Percentiles rank a stretch among this genome's conserved stretches.
Conservation (phyloP, 1,140 invertebrate species). For the Pomacea maculata region DNA sequence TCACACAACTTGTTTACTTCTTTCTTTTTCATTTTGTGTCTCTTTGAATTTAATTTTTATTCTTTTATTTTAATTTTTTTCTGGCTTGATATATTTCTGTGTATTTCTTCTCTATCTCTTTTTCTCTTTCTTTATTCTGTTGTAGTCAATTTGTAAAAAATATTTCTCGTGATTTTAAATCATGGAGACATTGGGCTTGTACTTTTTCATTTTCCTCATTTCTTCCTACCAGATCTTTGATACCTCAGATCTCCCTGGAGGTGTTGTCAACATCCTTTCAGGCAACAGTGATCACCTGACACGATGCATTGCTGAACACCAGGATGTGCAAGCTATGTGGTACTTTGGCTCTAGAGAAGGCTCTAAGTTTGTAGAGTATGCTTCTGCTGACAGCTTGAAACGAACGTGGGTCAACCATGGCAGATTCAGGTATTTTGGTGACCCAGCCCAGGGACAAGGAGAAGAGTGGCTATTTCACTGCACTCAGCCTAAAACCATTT, state of each 20-base stretch:
- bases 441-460: slow-evolving; percentile 60
- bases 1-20: no score
- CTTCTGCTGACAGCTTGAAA: slow-evolving; percentile 65
- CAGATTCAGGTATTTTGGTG: slow-evolving; percentile 50
- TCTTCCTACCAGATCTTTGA: slow-evolving; percentile 66
- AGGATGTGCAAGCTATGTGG: slow-evolving; percentile 67
- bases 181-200: no score
- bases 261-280: slow-evolving; percentile 69
- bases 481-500: slow-evolving; percentile 67
- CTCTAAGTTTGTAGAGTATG: slow-evolving; percentile 65
- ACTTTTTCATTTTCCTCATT: not conserved
- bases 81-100: no score
- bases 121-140: no score
- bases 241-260: slow-evolving; percentile 68
- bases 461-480: slow-evolving; percentile 67
- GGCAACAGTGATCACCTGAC: slow-evolving; percentile 66
- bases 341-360: slow-evolving; percentile 63
- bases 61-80: no score
- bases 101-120: no score
- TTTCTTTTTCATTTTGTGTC: no score
- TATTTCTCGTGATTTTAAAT: no score
- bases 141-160: no score
- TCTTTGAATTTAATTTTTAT: no score
- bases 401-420: slow-evolving; percentile 68
- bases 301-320: slow-evolving; percentile 66